Base-by-base conservation (phyloP, 2,797 vertebrate genomes). In the Rachycentron canadum region DNA sequence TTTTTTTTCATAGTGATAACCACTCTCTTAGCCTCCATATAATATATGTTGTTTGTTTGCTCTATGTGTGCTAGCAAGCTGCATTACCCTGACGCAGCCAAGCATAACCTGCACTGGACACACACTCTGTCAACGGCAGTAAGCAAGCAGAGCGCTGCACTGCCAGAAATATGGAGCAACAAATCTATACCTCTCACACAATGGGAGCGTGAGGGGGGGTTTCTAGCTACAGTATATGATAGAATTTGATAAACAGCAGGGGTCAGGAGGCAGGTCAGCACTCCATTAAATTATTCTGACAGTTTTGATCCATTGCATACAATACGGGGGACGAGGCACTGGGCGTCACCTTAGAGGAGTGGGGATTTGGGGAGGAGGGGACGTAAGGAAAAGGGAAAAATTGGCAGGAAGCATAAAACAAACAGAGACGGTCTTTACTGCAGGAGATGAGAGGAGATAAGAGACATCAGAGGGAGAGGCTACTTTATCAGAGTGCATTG, bases 31-130 rank as follows among this genome's bases (percentile, higher is more conserved):
- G 58, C 69, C 69, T 77, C 56, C 34, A 52, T 81, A 59, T 84
- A 85, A 88, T 89, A 72, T 73, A 85, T 80, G 86, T 78, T 79
- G 79, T 91, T 92, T 86, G 78, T 88, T 90, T 82, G 82, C 76
- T 77, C n/a, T n/a, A 76, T 86, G 61, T 41, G 82, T 73, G 75
- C 70, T 58, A 52, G 83, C 85, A 78, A 65, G 76, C 82, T 87
- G 88, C 85, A 88, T 90, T 91, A 88, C 81, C 75, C 83, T 30
- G 79, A 77, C 57, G 83, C 89, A 89, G 85, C 79, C 87, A 67
- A 86, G 90, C 86, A 28, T 53, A 69, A 79, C 83, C 72, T 64
- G 69, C 76, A 41, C 77, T 77, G 80, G 79, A 89, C 86, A 86
- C 89, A 86, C 86, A 86, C 86, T 89, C 84, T 53, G 86, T 91